Evolutionary conservation across 2,113 vertebrate genomes (phyloP).

Genomic region (Engystomops pustulosus): DNA sequence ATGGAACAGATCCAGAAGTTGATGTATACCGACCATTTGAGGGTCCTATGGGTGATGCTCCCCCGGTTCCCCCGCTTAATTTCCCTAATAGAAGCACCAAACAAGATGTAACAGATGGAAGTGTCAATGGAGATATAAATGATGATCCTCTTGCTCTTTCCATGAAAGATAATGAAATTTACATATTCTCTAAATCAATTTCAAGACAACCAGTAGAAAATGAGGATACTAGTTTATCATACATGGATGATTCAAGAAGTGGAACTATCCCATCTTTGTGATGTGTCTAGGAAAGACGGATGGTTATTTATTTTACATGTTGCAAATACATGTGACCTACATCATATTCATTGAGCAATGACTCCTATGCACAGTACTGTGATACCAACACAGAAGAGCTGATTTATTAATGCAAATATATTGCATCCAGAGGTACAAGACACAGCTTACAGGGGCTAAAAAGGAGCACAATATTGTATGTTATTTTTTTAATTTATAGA

Average conservation of each 20-base stretch:
- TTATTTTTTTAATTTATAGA: constrained; percentile 9
- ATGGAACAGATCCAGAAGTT: constrained; percentile 65
- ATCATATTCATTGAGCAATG: neutral
- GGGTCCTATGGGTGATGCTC: constrained; percentile 72
- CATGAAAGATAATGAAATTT: constrained; percentile 80
- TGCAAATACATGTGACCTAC: neutral
- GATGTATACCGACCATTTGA: constrained; percentile 77
- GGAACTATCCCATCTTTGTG: neutral
- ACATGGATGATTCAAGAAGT: constrained; percentile 67
- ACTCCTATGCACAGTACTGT: neutral
- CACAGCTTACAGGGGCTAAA: neutral
- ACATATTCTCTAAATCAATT: constrained; percentile 79
- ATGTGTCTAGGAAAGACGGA: neutral
- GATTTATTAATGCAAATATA: neutral
- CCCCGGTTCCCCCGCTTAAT: constrained; percentile 76
- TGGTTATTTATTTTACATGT: constrained; percentile 12
- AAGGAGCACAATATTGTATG: neutral
- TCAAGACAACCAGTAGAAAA: constrained; percentile 48
- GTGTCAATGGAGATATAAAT: neutral
- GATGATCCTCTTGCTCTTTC: constrained; percentile 55
- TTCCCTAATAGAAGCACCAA: constrained; percentile 66
- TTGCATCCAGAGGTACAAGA: neutral
- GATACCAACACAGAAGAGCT: neutral
- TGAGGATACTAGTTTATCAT: constrained; percentile 68
- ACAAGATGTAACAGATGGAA: constrained; percentile 49